These are phyloP conservation scores for Ephialtes manifestator DNA, from an alignment of 2,888 invertebrate genomes.

Conservation along the genomic window DNA sequence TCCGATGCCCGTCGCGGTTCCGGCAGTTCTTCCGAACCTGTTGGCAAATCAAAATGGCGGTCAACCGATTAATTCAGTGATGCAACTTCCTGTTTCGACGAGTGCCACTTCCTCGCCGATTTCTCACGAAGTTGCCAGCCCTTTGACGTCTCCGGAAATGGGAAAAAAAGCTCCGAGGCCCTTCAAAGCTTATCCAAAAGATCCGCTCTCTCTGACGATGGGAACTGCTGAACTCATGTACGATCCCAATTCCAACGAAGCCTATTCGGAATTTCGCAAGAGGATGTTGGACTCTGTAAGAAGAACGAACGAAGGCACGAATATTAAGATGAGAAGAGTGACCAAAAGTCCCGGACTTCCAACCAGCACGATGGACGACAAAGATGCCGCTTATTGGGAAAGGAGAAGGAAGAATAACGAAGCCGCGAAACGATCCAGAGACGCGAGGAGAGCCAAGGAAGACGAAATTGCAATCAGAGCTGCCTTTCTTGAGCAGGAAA, in stretches of 20 bases:
- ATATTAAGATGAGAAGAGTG: constrained; percentile 90
- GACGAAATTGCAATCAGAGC: constrained; percentile 96
- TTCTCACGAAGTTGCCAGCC: constrained; percentile 42
- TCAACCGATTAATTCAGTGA: not conserved
- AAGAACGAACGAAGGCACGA: constrained; percentile 89
- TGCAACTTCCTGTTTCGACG: constrained; percentile 61
- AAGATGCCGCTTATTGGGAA: constrained; percentile 95
- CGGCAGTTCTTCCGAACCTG: constrained; percentile 46
- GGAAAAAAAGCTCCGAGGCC: constrained; percentile 87
- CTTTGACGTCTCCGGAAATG: constrained; percentile 72
- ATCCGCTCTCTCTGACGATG: constrained; percentile 89
- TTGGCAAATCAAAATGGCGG: constrained; percentile 34
- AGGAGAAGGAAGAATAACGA: constrained; percentile 96
- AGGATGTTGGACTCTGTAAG: constrained; percentile 90
- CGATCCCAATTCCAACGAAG: constrained; percentile 89
- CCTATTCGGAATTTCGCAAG: constrained; percentile 91
- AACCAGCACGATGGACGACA: constrained; percentile 81
- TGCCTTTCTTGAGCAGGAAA: constrained; percentile 95
- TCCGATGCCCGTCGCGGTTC: constrained; percentile 53
- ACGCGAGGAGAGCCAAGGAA: constrained; percentile 95
- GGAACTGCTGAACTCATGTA: constrained; percentile 86
- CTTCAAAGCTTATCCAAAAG: constrained; percentile 91
- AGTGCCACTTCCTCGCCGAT: constrained; percentile 59
- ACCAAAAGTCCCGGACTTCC: constrained; percentile 76
- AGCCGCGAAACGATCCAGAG: constrained; percentile 97